These are phyloP conservation scores for Drosophila chauvacae DNA, from an alignment of 1,140 invertebrate genomes.

Conservation along the genomic window DNA sequence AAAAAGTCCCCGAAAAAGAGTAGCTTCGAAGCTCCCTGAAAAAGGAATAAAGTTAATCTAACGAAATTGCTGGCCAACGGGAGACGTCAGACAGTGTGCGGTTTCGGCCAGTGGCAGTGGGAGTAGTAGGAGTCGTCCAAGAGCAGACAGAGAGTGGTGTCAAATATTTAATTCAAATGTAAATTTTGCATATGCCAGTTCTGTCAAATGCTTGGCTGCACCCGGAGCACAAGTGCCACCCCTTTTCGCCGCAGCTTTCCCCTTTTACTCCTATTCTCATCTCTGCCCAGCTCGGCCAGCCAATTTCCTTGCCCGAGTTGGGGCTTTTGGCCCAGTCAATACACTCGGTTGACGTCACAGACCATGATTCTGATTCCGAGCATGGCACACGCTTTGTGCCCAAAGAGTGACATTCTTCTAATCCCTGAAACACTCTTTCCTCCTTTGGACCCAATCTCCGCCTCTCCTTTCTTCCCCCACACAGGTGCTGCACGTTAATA, in stretches of 20 bases:
- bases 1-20: neutral
- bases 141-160: constrained; percentile 13
- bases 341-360: constrained; percentile 24
- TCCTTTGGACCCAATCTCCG: neutral
- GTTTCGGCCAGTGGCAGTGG: constrained; percentile 12
- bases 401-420: constrained; percentile 24
- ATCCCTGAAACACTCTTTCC: constrained; percentile 7
- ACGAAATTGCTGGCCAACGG: constrained; percentile 30
- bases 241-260: neutral
- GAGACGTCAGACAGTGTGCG: constrained; percentile 33
- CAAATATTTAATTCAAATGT: constrained; percentile 67
- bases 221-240: constrained; percentile 12
- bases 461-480: neutral
- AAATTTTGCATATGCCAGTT: constrained; percentile 62
- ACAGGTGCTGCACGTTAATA: constrained; percentile 5
- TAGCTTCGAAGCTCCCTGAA: constrained; percentile 2
- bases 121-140: neutral
- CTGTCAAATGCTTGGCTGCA: constrained; percentile 66
- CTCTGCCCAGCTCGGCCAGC: neutral
- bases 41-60: constrained; percentile 60
- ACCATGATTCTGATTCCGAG: constrained; percentile 17
- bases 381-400: constrained; percentile 3
- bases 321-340: constrained; percentile 24
- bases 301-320: constrained; percentile 27
- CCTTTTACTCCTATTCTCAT: neutral